Evolutionary conservation across 2,113 vertebrate genomes (phyloP), one percentile per base, ranked within the genome.

Genomic region (Notechis scutatus): DNA sequence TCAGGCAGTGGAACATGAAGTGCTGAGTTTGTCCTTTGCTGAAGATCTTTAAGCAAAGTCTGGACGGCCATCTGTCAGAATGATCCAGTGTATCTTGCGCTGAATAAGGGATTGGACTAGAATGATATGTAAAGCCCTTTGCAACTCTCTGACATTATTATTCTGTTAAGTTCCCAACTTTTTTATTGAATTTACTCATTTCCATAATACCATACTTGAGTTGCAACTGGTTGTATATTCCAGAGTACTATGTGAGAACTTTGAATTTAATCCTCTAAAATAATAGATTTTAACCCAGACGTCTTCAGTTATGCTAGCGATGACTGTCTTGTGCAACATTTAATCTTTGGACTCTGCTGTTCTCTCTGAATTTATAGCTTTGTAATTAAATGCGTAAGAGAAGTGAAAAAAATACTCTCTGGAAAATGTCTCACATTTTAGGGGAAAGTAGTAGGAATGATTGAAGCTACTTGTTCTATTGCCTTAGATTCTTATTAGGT

Each of bases 401-500:
- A 94, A 92, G 89, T 93, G 20, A 26, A 87, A 92, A 26, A 6
- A 85, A 23, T 64, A 3, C 0, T 64, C 24, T 20, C 92, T 93
- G 14, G 74, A 90, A 94, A 94, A 94, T 92, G 90, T 12, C 45
- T 69, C 54, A 88, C 42, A 94, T 93, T 59, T 87, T 24, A 39
- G 34, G 74, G 6, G 74, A 6, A 81, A 81, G 39, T 81, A 81
- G 69, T 42, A 86, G 85, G 55, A 61, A 87, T 29, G 94, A 91
- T 23, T 0, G 89, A 94, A 74, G 90, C 91, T 57, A 91, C 12
- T 86, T 93, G 5, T 50, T 92, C 69, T n/a, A 90, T 87, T 89
- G 59, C 61, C 91, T 55, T 92, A 88, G 92, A 86, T 92, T 92
- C 90, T 95, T 95, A 81, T 52, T 81, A 39, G 94, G 42, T 94